Percentiles rank a stretch among this genome's conserved stretches.
phyloP scores from a whole-genome alignment of 2,797 vertebrate genomes.

The Smutsia gigantea region DNA sequence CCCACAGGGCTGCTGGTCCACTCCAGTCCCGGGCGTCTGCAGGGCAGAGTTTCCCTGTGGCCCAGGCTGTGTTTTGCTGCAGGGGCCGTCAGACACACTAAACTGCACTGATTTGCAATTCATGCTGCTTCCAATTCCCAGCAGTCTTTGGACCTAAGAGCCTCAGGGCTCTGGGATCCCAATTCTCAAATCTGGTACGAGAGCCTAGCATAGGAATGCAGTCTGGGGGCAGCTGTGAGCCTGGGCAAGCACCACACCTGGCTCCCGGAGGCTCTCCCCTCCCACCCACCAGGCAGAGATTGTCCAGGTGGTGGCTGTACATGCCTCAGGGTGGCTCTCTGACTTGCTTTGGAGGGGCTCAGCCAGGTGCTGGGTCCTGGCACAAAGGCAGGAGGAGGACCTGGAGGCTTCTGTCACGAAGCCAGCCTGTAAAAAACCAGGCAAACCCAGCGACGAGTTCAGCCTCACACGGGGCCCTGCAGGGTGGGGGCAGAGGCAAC shows the following conservation, averaged over 20 bases:
- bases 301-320: not conserved
- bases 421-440: not conserved
- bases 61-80: not conserved
- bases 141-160: not conserved
- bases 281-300: not conserved
- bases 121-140: not conserved
- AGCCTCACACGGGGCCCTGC: not conserved
- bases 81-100: not conserved
- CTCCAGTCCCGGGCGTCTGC: not conserved
- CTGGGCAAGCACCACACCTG: accelerated
- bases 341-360: not conserved
- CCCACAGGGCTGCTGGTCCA: not conserved
- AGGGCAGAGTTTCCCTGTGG: not conserved
- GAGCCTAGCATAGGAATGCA: not conserved
- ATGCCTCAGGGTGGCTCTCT: not conserved
- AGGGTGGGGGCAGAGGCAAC: not conserved
- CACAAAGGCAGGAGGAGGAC: not conserved
- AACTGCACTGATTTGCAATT: not conserved
- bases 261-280: not conserved
- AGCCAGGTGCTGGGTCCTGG: not conserved
- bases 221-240: not conserved
- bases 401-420: not conserved
- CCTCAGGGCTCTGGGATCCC: not conserved
- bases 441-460: accelerated
- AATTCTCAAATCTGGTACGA: not conserved